Evolutionary conservation across 2,797 vertebrate species (phyloP), one percentile per base, ranked within the genome.

Genomic region (Capromys pilorides): DNA sequence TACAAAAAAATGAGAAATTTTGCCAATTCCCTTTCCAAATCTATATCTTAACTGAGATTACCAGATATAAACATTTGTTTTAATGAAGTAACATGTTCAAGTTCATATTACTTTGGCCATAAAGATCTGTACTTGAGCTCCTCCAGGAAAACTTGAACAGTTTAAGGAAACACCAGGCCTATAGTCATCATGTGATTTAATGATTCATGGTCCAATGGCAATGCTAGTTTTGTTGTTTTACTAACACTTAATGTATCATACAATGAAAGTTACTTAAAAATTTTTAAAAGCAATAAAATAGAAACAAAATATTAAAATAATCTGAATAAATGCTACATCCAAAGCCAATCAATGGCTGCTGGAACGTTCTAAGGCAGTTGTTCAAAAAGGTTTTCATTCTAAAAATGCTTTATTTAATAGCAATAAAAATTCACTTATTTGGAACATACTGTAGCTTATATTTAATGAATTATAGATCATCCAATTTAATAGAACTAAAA

Each of bases 341-440:
- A 73, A 62, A 78, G 57, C 28, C 33, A 31, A 0, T 6, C 10
- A 77, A 2, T 54, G 51, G 33, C 39, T 75, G 66, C 0, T 49
- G 54, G 90, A 49, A 24, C 36, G 5, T n/a, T 77, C 41, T 26
- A 66, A 59, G 51, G 45, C 36, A 13, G 2, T 28, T 39, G 5
- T 39, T 26, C 8, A 41, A 87, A 90, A 62, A 31, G 26, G n/a
- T 36, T 86, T 92, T 69, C 62, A 57, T 82, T 82, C 36, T 71
- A 88, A 5, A 59, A 78, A 88, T 66, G 59, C 36, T 73, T 81
- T 83, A 85, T 66, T 81, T 83, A 85, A 39, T 71, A 62, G 28
- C 45, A 86, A 75, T 26, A 80, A 91, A 80, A 89, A 86, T 61
- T 83, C n/a, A 87, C 16, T 86, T 86, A 90, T 83, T 36, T 82